These are phyloP conservation scores for Rhaphigaster nebulosa DNA, from an alignment of 2,888 invertebrate genomes.

Conservation along the genomic window DNA sequence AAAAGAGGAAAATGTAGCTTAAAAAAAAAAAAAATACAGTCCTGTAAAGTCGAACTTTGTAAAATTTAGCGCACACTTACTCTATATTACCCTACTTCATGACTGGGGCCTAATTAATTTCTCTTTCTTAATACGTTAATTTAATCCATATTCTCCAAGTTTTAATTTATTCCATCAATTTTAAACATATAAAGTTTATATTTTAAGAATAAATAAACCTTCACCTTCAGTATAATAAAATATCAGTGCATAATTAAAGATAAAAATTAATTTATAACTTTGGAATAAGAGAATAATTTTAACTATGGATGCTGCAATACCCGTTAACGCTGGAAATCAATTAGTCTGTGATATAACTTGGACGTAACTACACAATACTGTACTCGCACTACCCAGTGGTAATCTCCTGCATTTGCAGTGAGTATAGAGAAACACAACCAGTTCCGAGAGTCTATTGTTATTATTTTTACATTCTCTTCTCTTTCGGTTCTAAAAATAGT, in stretches of 20 bases:
- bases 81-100: too few relatives aligned
- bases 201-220: too few relatives aligned
- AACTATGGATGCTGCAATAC: too few relatives aligned
- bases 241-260: neutral
- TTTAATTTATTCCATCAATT: neutral
- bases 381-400: too few relatives aligned
- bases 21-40: too few relatives aligned
- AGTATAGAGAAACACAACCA: slow-evolving; percentile 51
- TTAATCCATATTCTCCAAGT: neutral
- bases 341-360: neutral
- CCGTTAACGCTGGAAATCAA: too few relatives aligned
- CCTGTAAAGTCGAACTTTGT: too few relatives aligned
- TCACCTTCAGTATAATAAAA: too few relatives aligned
- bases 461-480: slow-evolving; percentile 14
- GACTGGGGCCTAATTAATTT: too few relatives aligned
- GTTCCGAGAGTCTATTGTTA: slow-evolving; percentile 56
- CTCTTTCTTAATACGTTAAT: neutral
- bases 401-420: neutral
- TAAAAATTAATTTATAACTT: neutral
- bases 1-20: too few relatives aligned
- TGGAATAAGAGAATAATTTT: too few relatives aligned
- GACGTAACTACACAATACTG: neutral
- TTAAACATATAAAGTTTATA: neutral
- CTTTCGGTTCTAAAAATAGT: neutral
- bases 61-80: too few relatives aligned